phyloP scores from a whole-genome alignment of 2,113 vertebrate genomes.

The Amazona vittata region DNA sequence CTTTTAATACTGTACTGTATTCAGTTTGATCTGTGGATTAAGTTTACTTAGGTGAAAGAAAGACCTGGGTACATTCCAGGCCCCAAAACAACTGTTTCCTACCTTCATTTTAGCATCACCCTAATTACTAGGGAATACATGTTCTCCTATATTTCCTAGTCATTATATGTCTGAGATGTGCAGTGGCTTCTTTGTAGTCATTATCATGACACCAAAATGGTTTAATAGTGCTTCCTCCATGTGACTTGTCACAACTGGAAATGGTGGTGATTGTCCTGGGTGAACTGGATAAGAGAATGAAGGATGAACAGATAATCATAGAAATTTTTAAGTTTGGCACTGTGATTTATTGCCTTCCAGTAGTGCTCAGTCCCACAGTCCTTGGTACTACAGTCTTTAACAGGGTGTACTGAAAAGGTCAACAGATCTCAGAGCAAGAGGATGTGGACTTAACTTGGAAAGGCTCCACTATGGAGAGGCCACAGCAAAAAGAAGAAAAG shows the following conservation, averaged over 20 bases:
- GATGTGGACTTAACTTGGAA: neutral
- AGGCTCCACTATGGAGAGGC: neutral
- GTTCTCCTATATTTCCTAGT: neutral
- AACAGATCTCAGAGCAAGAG: neutral
- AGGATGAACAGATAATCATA: neutral
- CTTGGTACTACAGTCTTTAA: neutral
- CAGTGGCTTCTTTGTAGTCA: neutral
- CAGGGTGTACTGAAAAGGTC: accelerated
- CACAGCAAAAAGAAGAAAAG: neutral
- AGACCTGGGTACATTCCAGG: neutral
- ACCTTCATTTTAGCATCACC: neutral
- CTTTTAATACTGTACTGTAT: neutral
- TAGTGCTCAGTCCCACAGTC: neutral
- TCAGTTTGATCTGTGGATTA: neutral
- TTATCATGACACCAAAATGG: neutral
- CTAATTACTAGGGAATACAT: neutral
- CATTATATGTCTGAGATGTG: neutral
- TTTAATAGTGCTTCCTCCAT: neutral
- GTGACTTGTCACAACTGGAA: neutral
- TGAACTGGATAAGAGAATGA: neutral
- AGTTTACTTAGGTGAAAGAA: neutral
- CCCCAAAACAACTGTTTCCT: neutral
- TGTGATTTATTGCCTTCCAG: neutral
- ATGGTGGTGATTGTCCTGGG: neutral
- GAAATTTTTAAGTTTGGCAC: neutral